Percentiles rank a stretch among this genome's conserved stretches.
Conservation (phyloP, 1,140 invertebrate species). For the Drosophila mojavensis region DNA sequence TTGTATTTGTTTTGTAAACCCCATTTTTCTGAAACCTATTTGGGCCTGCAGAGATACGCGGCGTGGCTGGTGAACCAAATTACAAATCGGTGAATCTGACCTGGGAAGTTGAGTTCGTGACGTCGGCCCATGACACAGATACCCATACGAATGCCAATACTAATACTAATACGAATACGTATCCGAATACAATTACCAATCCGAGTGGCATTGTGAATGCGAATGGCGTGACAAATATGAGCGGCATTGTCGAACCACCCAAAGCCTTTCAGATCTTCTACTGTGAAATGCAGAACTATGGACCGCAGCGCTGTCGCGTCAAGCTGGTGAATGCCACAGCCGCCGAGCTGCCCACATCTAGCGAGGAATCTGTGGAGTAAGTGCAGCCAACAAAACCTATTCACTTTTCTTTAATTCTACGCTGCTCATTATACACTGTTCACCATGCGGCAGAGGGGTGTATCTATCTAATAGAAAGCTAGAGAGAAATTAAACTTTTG, state of each 20-base stretch:
- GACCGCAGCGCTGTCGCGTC: conserved; percentile 88
- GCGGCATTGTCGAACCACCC: conserved; percentile 69
- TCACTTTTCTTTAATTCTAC: conserved; percentile 1
- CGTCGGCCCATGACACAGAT: conserved; percentile 71
- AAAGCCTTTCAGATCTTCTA: conserved; percentile 88
- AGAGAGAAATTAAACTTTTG: neutral
- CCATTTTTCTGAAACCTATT: conserved; percentile 84
- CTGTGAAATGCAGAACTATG: conserved; percentile 90
- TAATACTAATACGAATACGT: conserved; percentile 34
- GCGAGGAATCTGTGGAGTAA: conserved; percentile 20
- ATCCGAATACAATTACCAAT: conserved; percentile 43
- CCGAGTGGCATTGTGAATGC: conserved; percentile 33
- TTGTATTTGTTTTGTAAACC: conserved; percentile 20
- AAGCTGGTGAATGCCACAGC: conserved; percentile 85
- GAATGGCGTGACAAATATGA: conserved; percentile 74
- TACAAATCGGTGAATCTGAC: conserved; percentile 88
- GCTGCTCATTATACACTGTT: neutral
- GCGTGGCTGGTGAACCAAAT: conserved; percentile 89
- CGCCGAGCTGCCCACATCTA: conserved; percentile 35
- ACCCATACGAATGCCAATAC: conserved; percentile 34
- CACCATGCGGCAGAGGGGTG: neutral
- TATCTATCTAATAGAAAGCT: neutral
- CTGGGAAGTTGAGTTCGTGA: conserved; percentile 86
- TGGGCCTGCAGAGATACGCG: conserved; percentile 86
- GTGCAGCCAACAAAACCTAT: conserved; percentile 14